Base-by-base conservation (phyloP, 2,113 vertebrate species). In the Odobenus rosmarus region DNA sequence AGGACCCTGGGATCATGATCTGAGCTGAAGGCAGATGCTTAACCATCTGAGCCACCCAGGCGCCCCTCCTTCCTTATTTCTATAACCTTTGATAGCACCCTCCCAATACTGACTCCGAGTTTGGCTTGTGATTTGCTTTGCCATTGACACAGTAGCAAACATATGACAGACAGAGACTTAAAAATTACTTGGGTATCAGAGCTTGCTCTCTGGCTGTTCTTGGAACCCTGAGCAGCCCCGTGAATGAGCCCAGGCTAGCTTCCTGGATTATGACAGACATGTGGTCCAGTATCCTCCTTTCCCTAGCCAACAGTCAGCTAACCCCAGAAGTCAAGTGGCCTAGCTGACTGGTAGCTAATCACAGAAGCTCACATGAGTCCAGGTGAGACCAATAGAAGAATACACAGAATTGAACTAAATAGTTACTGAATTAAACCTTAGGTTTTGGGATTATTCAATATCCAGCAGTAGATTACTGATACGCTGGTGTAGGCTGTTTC, bases 351-450 rank as follows among this genome's bases (percentile, higher is more conserved):
- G 57, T 51, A 90, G 3, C n/a, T 84, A 49, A 72, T 49, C 42
- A 46, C 7, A 33, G 62, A 57, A 82, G 19, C 74, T 90, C 28
- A 16, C 19, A 3, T 81, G 36, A 93, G 46, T 86, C 19, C 39
- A 74, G 31, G 2, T 21, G 46, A 91, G 83, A 69, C 51, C 84
- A 72, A 57, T 7, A 81, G 69, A 80, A 57, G 2, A 4, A 36
- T 24, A 80, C n/a, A 62, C 3, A 64, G 51, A 76, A 96, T 11
- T 86, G 57, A 93, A 76, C 59, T n/a, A 53, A 93, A 92, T 62
- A 42, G 86, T 51, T 94, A 85, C 2, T 87, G 12, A 53, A 83
- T 79, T 79, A 96, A 88, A 62, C 94, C 19, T 80, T 39, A 95
- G 19, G 19, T 85, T 69, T 83, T 67, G 12, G 36, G 28, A 33